phyloP scores from a whole-genome alignment of 2,797 vertebrate species.

The Euphonia xanthogaster region DNA sequence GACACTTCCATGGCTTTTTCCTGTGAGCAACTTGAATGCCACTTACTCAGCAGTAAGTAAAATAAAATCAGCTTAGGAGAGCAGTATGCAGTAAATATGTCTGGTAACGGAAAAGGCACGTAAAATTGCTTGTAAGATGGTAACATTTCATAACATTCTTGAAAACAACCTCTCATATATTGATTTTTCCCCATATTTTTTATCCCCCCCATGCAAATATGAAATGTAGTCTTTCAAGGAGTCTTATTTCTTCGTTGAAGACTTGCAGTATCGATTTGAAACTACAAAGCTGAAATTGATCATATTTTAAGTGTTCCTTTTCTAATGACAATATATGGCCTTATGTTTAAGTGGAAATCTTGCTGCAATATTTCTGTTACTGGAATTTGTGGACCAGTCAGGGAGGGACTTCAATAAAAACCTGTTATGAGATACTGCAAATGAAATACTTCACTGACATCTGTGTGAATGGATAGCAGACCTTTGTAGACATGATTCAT shows the following conservation, averaged over 20 bases:
- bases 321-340: neutral
- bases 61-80: conserved; percentile 4
- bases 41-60: conserved; percentile 49
- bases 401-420: neutral
- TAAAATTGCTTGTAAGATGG: conserved; percentile 49
- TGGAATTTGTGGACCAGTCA: neutral
- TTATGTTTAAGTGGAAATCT: neutral
- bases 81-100: neutral
- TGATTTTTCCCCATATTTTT: neutral
- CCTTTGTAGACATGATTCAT: neutral
- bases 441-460: neutral
- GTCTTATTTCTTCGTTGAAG: conserved; percentile 43
- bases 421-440: neutral
- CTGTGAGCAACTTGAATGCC: conserved; percentile 26
- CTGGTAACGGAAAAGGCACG: conserved; percentile 36
- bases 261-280: conserved; percentile 62
- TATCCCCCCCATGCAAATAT: neutral
- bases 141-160: conserved; percentile 51
- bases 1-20: conserved; percentile 34
- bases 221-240: conserved; percentile 45
- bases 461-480: neutral
- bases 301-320: conserved; percentile 26
- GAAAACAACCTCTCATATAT: conserved; percentile 58
- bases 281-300: conserved; percentile 32
- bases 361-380: neutral